phyloP scores from a whole-genome alignment of 2,888 invertebrate genomes.

The Euspilapteryx auroguttella region DNA sequence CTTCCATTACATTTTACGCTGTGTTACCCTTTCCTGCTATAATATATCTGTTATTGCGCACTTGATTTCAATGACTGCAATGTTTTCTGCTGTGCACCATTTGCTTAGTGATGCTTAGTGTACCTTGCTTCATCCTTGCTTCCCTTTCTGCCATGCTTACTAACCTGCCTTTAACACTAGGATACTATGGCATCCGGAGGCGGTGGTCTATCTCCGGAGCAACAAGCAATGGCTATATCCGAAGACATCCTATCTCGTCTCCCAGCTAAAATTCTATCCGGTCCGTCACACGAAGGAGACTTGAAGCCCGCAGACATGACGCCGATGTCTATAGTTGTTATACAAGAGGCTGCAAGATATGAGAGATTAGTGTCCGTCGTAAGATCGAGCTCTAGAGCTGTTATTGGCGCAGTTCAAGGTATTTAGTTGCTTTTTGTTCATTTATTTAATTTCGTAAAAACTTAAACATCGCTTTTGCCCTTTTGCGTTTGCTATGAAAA shows the following conservation, averaged over 20 bases:
- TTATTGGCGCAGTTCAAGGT: slow-evolving; percentile 90
- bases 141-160: no score
- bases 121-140: no score
- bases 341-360: slow-evolving; percentile 83
- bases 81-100: no score
- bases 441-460: no score
- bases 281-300: slow-evolving; percentile 65
- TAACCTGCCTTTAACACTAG: no score
- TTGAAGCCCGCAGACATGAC: slow-evolving; percentile 78
- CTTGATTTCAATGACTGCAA: no score
- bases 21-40: no score
- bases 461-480: no score
- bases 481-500: no score
- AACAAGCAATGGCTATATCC: slow-evolving; percentile 77
- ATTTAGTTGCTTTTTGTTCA: slow-evolving; percentile 3
- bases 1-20: no score
- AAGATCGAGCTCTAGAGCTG: slow-evolving; percentile 71
- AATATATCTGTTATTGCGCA: no score
- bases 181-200: slow-evolving; percentile 64
- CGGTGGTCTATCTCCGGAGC: slow-evolving; percentile 72
- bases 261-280: slow-evolving; percentile 70
- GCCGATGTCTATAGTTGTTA: slow-evolving; percentile 92
- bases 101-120: no score
- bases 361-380: slow-evolving; percentile 77
- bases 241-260: slow-evolving; percentile 77